Evolutionary conservation across 2,113 vertebrate genomes (phyloP), one percentile per base, ranked within the genome.

Genomic region (Stigmatopora nigra): DNA sequence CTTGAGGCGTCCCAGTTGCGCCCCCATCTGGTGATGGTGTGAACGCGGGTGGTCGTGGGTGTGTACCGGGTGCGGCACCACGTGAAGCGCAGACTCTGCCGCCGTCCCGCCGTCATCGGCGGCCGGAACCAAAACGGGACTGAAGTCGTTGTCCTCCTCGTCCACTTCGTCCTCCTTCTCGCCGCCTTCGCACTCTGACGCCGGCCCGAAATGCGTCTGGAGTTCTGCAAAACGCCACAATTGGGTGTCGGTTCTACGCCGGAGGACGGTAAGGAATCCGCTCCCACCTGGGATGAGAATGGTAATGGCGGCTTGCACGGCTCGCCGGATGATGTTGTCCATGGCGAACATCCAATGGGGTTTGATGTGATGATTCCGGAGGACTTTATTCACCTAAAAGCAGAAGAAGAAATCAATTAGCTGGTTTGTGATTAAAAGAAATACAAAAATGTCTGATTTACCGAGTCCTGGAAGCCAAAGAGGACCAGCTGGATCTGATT

Each of bases 261-360:
- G 63, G 69, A 19, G 61, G 52, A 62, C 0, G 6, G 7, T 7
- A 41, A 31, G 25, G 46, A 61, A 2, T 36, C 60, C 68, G 20
- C 51, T 10, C 19, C 36, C 61, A 98, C 97, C 95, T 87, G 95
- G 94, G 70, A 92, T 95, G 64, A 98, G 92, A 79, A 94, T 95
- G 73, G 92, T 93, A 74, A 96, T 92, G 0, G 95, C 96, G 8
- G 93, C 93, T 88, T 98, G 94, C 64, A 99, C 97, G 0, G 96
- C 94, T 56, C 90, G 86, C 15, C 92, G 90, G 82, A 98, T 93
- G 80, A 99, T 95, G 84, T 93, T 96, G 75, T 98, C 94, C 96
- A 98, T 96, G 0, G 93, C 93, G 78, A 95, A 98, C 94, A 98
- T 95, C 94, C 94, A 98, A 47, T 98, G 93, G 4, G 94, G 92